A percentile compares a stretch with the other conserved stretches of the same genome.
Conservation (phyloP, 2,797 vertebrate species). For the Urosaurus nigricauda region DNA sequence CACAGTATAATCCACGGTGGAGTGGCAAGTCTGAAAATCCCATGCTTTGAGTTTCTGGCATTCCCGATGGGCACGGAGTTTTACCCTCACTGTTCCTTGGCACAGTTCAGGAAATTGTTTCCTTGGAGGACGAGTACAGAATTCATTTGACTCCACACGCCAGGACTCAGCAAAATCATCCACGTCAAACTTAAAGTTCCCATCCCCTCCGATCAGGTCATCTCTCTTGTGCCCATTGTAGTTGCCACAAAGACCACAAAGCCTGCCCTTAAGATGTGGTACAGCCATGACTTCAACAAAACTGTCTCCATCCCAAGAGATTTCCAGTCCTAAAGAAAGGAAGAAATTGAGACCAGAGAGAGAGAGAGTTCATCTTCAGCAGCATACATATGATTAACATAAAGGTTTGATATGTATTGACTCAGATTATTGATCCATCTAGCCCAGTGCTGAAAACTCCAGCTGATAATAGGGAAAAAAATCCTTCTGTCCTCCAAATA, state of each 20-base stretch:
- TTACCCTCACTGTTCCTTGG: conserved; percentile 90
- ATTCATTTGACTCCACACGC: conserved; percentile 92
- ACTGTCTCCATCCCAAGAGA: conserved; percentile 99
- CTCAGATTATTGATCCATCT: neutral
- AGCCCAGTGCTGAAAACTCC: neutral
- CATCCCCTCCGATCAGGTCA: conserved; percentile 93
- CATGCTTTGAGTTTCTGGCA: conserved; percentile 96
- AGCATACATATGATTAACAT: neutral
- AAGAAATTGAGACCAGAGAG: conserved; percentile 19
- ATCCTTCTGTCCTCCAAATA: too few relatives aligned
- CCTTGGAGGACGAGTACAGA: conserved; percentile 86
- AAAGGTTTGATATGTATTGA: neutral
- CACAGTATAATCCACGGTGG: conserved; percentile 88
- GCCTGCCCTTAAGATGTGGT: conserved; percentile 90
- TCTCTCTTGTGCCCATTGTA: conserved; percentile 97
- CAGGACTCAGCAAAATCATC: conserved; percentile 97
- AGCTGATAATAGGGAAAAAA: neutral
- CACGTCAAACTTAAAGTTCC: conserved; percentile 95
- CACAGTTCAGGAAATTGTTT: conserved; percentile 89
- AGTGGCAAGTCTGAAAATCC: conserved; percentile 96
- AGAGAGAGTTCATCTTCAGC: neutral
- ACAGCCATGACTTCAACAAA: conserved; percentile 97
- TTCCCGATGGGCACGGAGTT: conserved; percentile 93
- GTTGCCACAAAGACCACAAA: conserved; percentile 97
- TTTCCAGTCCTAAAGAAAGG: conserved; percentile 88